Base-by-base conservation (phyloP, 2,113 vertebrate species). In the Drymodes brunneopygia region DNA sequence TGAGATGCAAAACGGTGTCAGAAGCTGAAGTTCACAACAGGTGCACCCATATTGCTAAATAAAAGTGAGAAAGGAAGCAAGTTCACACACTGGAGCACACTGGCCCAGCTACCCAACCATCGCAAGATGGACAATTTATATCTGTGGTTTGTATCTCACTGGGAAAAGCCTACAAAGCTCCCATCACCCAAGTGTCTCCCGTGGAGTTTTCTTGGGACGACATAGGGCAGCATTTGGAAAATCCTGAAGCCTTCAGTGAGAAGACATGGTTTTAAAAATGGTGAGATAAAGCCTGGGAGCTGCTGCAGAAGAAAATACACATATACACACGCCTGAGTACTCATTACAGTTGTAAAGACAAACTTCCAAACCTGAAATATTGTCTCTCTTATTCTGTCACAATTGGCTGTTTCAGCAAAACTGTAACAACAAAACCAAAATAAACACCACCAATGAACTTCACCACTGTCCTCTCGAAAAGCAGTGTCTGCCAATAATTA, bases 371-470 rank as follows among this genome's bases (percentile, higher is more conserved):
- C 10, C 54, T 11, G 4, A 72, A 90, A 51, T 57, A 65, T 3
- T 53, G 14, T 72, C 40, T 60, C 65, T 54, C 53, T 23, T 51
- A 27, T 48, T 90, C 74, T 60, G 21, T 62, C n/a, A 81, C 29
- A 82, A 67, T 7, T 67, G 28, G 29, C 40, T 66, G n/a, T 51
- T 95, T 73, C 45, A 82, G n/a, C n/a, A 73, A 90, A 85, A 79
- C 25, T 42, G 23, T 27, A 82, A 47, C 47, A 92, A 78, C 15
- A 40, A 86, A 92, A 73, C 12, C 20, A 67, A 79, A 92, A 87
- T 28, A 80, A 85, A 67, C 12, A 72, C 18, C 33, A 80, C 31
- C 3, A 1, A 45, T 10, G 15, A 83, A 93, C 31, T 77, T 58
- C 50, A 65, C 10, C 20, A 35, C 35, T 82, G n/a, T 53, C 79